Conservation (phyloP, 2,888 invertebrate genomes). For the Hanleya hanleyi region DNA sequence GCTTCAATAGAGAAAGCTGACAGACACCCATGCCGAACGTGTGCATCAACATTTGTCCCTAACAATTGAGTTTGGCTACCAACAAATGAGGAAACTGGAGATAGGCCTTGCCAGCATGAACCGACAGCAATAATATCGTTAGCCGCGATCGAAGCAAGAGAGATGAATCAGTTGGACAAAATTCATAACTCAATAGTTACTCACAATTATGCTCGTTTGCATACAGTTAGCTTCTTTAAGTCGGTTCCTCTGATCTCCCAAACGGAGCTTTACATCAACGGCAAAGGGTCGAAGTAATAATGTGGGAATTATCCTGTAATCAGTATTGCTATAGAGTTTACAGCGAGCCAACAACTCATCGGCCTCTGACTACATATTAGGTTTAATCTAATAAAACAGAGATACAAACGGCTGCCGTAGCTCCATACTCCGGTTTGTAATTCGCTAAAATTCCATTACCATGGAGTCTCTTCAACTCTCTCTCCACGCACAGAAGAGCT, state of each 20-base stretch:
- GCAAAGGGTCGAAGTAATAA: not conserved
- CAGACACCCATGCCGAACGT: too few species aligned
- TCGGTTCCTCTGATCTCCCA: not conserved
- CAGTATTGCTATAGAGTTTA: not conserved
- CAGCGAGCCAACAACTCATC: not conserved
- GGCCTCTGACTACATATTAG: conserved; percentile 7
- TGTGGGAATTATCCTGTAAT: conserved; percentile 3
- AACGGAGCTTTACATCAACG: not conserved
- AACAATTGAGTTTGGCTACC: too few species aligned
- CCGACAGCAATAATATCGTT: not conserved
- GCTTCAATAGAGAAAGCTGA: too few species aligned
- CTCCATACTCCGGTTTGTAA: not conserved
- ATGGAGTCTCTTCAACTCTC: not conserved
- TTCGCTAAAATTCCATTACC: not conserved
- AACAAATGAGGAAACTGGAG: too few species aligned
- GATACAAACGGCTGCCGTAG: not conserved
- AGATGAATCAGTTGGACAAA: not conserved
- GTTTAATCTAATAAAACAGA: conserved; percentile 1
- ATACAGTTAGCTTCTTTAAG: not conserved
- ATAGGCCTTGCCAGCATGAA: too few species aligned
- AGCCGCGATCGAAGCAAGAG: not conserved
- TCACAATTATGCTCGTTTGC: conserved; percentile 1
- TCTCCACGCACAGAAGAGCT: not conserved
- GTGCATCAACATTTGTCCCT: too few species aligned
- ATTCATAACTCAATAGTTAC: not conserved